phyloP scores from a whole-genome alignment of 2,797 vertebrate genomes.

The Poecile montanus region DNA sequence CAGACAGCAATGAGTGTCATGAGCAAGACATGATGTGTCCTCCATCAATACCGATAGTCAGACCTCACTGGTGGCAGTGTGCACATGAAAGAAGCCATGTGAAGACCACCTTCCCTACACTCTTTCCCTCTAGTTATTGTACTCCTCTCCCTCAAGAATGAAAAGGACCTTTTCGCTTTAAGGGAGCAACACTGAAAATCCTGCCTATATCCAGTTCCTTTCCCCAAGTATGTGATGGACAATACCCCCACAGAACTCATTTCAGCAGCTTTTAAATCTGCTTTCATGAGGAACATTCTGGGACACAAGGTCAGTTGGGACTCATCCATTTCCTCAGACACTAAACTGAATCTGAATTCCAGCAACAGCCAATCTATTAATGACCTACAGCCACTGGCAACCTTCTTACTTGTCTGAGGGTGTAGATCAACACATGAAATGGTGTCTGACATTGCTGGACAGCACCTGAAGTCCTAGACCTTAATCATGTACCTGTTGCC shows the following conservation, averaged over 20 bases:
- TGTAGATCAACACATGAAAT: background rate
- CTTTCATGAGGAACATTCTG: background rate
- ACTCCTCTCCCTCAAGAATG: background rate
- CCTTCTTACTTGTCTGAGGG: background rate
- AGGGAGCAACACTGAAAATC: background rate
- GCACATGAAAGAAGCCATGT: background rate
- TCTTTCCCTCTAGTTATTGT: background rate
- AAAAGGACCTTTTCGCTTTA: background rate
- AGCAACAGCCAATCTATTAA: background rate
- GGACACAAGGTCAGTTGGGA: background rate
- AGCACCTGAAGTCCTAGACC: background rate
- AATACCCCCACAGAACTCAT: background rate
- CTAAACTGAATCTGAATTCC: background rate
- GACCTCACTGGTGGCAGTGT: background rate
- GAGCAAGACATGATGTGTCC: background rate
- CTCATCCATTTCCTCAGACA: background rate
- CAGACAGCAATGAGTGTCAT: background rate
- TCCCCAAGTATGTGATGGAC: background rate
- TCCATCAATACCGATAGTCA: background rate
- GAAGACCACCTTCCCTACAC: background rate
- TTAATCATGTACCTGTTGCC: background rate
- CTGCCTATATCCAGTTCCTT: background rate
- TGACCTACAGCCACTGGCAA: background rate
- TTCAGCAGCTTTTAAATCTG: background rate
- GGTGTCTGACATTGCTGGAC: background rate